Percentiles rank a stretch among this genome's conserved stretches.
Conservation (phyloP, 2,113 vertebrate species). For the Meriones unguiculatus region DNA sequence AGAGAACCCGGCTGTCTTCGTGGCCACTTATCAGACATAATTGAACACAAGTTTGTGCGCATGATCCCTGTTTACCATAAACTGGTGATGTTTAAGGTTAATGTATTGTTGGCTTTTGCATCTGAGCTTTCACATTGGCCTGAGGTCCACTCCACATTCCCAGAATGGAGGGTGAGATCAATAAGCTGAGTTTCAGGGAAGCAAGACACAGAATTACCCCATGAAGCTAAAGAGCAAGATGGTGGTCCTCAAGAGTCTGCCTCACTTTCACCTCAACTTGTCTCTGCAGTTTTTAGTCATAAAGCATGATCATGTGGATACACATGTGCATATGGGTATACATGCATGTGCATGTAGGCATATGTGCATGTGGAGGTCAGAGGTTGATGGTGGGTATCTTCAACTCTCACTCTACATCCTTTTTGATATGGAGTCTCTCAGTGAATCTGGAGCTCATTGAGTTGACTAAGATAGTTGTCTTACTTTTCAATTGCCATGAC, state of each 20-base stretch:
- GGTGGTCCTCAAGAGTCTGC: background rate
- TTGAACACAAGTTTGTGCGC: background rate
- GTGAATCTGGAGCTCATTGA: background rate
- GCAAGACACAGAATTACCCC: slow-evolving; percentile 1
- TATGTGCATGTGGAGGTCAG: background rate
- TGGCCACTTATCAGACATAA: slow-evolving; percentile 24
- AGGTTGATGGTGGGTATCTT: background rate
- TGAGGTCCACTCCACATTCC: background rate
- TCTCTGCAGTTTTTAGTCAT: background rate
- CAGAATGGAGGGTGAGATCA: background rate
- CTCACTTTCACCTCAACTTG: background rate
- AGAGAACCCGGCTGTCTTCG: background rate
- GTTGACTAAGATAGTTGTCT: background rate
- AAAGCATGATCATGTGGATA: background rate
- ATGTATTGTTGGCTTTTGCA: background rate
- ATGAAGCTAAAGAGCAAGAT: background rate
- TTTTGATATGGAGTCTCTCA: background rate
- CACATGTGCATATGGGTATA: background rate
- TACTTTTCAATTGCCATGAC: background rate
- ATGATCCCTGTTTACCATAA: background rate
- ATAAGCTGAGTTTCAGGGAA: background rate
- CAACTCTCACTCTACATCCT: background rate
- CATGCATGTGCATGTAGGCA: background rate
- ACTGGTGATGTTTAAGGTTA: slow-evolving; percentile 16
- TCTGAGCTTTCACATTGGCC: background rate